Base-by-base conservation (phyloP, 2,888 invertebrate genomes). In the Rhimphoctona megacephalus region DNA sequence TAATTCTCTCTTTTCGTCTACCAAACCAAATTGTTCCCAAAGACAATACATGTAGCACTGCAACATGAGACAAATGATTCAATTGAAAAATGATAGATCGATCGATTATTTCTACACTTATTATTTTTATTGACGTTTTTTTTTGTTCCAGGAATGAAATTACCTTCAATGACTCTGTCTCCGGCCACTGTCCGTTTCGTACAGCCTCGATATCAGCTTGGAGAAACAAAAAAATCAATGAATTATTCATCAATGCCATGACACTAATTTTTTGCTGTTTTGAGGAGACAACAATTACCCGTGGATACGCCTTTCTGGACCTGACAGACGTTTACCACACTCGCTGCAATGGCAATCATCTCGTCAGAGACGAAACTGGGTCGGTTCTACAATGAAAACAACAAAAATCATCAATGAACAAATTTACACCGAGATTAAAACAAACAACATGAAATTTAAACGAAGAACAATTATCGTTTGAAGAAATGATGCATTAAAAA, bases 41-140 rank as follows among this genome's bases (percentile, higher is more conserved):
- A 94, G 91, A 78, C 94, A 94, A 88, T 94, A 94, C 93, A 94
- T 93, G 90, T 94, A 94, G 85, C 94, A 94, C 94, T 94, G 89
- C 3, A 85, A 77, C 2, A 25, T 64, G 36, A 46, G 22, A 25
- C n/a, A 70, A 77, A 36, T 14, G 22, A 67, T 73, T 54, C 2
- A 54, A 33, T 33, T n/a, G 14, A 33, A 36, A 69, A 69, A 43
- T 22, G 7, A 0, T 36, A 36, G 0, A 46, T 9, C n/a, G n/a
- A n/a, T 36, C 9, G 2, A 25, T 39, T 2, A 33, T 33, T 19
- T 52, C 2, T 4, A 52, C 9, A 19, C 2, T 30, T 11, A 52
- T n/a, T 7, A 52, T 72, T 22, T 33, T 30, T 7, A 54, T 52
- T 14, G 5, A 72, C 33, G n/a, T 57, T 14, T 33, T 22, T 36